A percentile compares a stretch with the other conserved stretches of the same genome.
Conservation (phyloP, 1,140 invertebrate species). For the Caenorhabditis brenneri region DNA sequence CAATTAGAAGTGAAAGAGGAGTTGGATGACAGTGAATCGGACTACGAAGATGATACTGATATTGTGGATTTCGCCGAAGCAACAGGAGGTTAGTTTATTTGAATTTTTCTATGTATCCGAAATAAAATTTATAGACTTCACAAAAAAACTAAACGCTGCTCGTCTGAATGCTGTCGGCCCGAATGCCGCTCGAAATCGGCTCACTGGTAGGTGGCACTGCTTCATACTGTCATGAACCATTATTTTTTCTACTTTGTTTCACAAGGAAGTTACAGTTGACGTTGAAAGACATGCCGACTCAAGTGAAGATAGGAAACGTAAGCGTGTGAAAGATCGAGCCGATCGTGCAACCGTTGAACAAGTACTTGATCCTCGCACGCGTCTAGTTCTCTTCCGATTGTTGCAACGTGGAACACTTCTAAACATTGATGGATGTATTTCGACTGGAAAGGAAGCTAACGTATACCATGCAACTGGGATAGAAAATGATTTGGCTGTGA, state of each 20-base stretch:
- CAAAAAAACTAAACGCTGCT: slow-evolving; percentile 70
- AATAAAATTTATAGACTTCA: slow-evolving; percentile 68
- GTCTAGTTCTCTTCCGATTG: slow-evolving; percentile 92
- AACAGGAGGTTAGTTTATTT: slow-evolving; percentile 67
- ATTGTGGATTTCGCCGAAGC: slow-evolving; percentile 70
- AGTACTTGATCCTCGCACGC: slow-evolving; percentile 91
- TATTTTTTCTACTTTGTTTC: too few species aligned
- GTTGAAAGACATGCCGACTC: slow-evolving; percentile 43
- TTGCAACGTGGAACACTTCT: slow-evolving; percentile 78
- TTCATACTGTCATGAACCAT: too few species aligned
- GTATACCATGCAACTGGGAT: slow-evolving; percentile 88
- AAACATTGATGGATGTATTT: slow-evolving; percentile 94
- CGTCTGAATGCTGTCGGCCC: slow-evolving; percentile 34
- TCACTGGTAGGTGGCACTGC: background rate
- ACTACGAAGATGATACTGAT: slow-evolving; percentile 31
- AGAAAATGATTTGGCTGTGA: slow-evolving; percentile 73
- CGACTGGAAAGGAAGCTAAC: slow-evolving; percentile 96
- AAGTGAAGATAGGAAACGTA: slow-evolving; percentile 71
- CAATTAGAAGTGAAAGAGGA: background rate
- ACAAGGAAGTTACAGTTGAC: slow-evolving; percentile 40
- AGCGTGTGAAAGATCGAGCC: slow-evolving; percentile 86
- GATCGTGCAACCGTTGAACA: slow-evolving; percentile 94
- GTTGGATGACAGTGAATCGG: background rate
- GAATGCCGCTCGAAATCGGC: slow-evolving; percentile 10
- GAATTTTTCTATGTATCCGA: slow-evolving; percentile 50